Evolutionary conservation across 2,797 vertebrate species (phyloP), one percentile per base, ranked within the genome.

Genomic region (Leuciscus waleckii): DNA sequence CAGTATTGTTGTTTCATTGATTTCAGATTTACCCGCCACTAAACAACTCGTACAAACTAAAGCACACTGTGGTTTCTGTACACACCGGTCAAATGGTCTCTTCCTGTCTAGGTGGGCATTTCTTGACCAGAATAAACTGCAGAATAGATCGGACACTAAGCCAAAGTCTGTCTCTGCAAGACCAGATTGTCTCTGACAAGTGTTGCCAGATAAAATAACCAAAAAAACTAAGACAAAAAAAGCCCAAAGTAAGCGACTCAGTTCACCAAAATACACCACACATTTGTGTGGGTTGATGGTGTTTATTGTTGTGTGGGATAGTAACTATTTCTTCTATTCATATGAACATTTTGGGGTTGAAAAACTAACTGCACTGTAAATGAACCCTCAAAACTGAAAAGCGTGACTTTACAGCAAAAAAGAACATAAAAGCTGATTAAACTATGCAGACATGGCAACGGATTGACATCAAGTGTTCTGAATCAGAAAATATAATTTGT

Each of bases 151-250:
- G 35, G 23, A 81, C 14, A 29, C 17, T 49, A 21, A 49, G 43
- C 71, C 71, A 74, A 74, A 49, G 49, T 81, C 68, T 56, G 46
- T 68, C 23, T 56, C n/a, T 69, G 63, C 49, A 35, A 81, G 7
- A 54, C 46, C 43, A 68, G 78, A 49, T 68, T 80, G 43, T 68
- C 29, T 51, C 7, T 37, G 63, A 51, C 46, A 32, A 35, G 29
- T 35, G 46, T 75, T 51, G 17, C 43, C 73, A 75, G 46, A 75
- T 54, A 75, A 75, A n/a, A 56, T 5, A 75, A 51, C 8, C 32
- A 23, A 37, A 29, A 13, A 26, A 16, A 56, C 8, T 0, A 56
- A 56, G 21, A 23, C 54, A 23, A 56, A 56, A 29, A 63, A 29
- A 71, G 11, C 10, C 10, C 10, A 23, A 51, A 35, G 29, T 54